Conservation (phyloP, 2,113 vertebrate genomes). For the Podocnemis expansa region DNA sequence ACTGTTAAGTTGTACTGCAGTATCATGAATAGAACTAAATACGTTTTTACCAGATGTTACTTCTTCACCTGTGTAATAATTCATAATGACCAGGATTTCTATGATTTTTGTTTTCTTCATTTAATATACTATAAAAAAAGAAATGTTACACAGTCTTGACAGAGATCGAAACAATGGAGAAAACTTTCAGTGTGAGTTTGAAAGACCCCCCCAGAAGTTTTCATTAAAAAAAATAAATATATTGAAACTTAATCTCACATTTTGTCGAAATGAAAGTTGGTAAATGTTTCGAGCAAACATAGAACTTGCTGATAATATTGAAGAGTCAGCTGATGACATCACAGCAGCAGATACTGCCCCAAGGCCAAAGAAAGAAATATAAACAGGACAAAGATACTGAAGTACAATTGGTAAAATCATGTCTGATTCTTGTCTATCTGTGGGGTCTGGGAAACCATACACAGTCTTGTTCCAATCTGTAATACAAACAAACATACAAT, state of each 20-base stretch:
- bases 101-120: neutral
- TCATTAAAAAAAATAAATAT: neutral
- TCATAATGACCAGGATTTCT: neutral
- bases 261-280: slow-evolving; percentile 94
- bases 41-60: neutral
- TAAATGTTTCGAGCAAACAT: slow-evolving; percentile 99
- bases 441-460: slow-evolving; percentile 84
- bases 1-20: neutral
- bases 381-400: slow-evolving; percentile 93
- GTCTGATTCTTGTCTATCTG: slow-evolving; percentile 86
- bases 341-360: slow-evolving; percentile 95
- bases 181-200: neutral
- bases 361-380: slow-evolving; percentile 94
- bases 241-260: slow-evolving; percentile 78
- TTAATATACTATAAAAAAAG: neutral
- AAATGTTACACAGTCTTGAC: neutral
- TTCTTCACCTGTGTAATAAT: neutral
- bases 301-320: slow-evolving; percentile 96
- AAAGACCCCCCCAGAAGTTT: neutral
- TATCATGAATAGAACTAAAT: neutral
- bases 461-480: slow-evolving; percentile 94
- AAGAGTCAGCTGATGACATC: slow-evolving; percentile 98
- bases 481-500: slow-evolving; percentile 3
- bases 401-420: slow-evolving; percentile 97
- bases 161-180: neutral